Evolutionary conservation across 2,113 vertebrate species (phyloP).

Genomic region (Calcarius ornatus): DNA sequence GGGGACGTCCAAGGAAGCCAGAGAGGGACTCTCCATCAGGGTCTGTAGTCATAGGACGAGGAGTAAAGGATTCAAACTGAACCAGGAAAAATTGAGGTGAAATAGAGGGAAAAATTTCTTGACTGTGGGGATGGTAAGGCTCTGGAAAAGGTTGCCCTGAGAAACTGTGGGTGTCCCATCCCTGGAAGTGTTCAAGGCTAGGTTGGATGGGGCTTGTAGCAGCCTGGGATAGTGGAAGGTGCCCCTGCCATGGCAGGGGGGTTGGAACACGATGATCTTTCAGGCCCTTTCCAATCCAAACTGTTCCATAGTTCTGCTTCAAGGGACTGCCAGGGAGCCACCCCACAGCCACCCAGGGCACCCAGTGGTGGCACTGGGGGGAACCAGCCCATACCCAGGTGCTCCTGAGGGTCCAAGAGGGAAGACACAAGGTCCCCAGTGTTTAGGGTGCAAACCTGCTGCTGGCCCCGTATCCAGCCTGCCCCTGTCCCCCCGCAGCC

Average conservation of each 20-base stretch:
- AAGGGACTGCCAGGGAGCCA: neutral
- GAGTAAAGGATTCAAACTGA: neutral
- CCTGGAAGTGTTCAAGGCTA: neutral
- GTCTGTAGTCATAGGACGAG: neutral
- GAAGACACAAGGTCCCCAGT: neutral
- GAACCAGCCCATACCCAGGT: neutral
- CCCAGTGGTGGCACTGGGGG: neutral
- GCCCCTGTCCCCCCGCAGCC: accelerated
- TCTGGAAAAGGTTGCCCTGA: neutral
- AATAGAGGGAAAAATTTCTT: neutral
- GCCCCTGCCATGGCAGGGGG: neutral
- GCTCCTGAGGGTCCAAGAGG: neutral
- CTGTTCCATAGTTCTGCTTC: neutral
- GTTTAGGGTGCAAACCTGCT: accelerated
- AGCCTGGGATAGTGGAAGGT: neutral
- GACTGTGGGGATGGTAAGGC: neutral
- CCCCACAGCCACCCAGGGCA: neutral
- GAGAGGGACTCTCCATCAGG: neutral
- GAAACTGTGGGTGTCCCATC: neutral
- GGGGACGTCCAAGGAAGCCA: neutral
- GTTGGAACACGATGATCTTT: accelerated
- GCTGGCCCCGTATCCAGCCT: neutral
- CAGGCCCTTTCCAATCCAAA: neutral
- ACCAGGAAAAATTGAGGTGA: neutral
- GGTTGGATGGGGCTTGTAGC: neutral